These are phyloP conservation scores for Homalodisca vitripennis DNA, from an alignment of 1,140 invertebrate genomes.

Conservation along the genomic window DNA sequence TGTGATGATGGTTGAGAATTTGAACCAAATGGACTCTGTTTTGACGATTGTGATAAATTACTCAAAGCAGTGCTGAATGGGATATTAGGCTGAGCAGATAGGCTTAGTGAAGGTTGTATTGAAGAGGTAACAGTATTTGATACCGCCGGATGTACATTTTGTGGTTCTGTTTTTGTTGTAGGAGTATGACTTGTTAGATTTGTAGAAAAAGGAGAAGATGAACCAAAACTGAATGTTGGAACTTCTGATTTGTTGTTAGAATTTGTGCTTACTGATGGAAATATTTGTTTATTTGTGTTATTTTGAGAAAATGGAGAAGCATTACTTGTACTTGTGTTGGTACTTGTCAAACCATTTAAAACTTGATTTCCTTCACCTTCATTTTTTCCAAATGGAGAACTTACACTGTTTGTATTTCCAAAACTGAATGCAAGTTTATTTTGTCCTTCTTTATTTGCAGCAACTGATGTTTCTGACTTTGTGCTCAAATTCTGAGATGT, in stretches of 20 bases:
- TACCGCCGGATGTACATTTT: neutral
- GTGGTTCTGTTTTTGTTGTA: neutral
- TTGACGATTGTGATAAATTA: too few species aligned
- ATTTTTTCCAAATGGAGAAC: neutral
- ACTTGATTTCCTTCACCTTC: neutral
- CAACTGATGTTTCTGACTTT: neutral
- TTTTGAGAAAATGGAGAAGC: neutral
- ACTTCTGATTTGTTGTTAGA: neutral
- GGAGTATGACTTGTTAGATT: neutral
- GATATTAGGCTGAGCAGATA: too few species aligned
- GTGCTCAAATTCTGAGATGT: neutral
- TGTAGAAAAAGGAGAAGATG: neutral
- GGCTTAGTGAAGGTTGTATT: too few species aligned
- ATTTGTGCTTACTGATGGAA: neutral
- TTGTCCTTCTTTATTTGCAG: neutral
- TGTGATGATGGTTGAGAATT: neutral
- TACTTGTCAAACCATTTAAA: neutral
- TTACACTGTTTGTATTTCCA: neutral
- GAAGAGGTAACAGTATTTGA: neutral
- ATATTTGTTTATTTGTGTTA: neutral
- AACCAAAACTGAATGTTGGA: neutral
- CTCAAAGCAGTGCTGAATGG: too few species aligned
- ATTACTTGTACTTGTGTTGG: neutral
- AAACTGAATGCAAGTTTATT: neutral
- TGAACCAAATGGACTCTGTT: neutral